A percentile compares a stretch with the other conserved stretches of the same genome.
Evolutionary conservation across 2,888 invertebrate genomes (phyloP).

Genomic region (Hirtodrosophila histrioides): DNA sequence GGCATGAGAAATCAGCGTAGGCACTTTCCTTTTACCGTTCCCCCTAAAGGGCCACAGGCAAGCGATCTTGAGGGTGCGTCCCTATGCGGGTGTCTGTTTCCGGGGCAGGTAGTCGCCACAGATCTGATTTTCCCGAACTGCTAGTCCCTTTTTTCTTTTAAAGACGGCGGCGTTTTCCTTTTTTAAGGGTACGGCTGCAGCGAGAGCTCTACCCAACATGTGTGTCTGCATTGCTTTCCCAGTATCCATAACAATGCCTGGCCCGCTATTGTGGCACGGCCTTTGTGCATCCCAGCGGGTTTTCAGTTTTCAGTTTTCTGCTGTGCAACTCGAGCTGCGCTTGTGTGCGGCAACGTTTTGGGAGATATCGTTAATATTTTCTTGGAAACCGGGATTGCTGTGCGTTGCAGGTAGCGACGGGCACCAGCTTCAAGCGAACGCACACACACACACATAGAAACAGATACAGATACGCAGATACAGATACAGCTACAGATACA

Average conservation of each 20-base stretch:
- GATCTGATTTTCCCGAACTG: conserved; percentile 58
- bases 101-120: conserved; percentile 54
- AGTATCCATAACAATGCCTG: conserved; percentile 79
- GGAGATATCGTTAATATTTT: conserved; percentile 80
- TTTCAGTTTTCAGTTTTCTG: conserved; percentile 15
- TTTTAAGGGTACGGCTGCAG: conserved; percentile 55
- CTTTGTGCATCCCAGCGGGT: conserved; percentile 74
- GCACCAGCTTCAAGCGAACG: conserved; percentile 39
- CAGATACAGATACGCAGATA: conserved; percentile 1
- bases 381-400: conserved; percentile 78
- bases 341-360: conserved; percentile 75
- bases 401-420: conserved; percentile 64
- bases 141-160: conserved; percentile 32
- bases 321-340: conserved; percentile 39
- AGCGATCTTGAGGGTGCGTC: conserved; percentile 43
- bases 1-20: conserved; percentile 54
- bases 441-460: conserved; percentile 34
- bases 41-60: not conserved
- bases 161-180: conserved; percentile 63
- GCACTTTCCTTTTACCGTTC: conserved; percentile 43
- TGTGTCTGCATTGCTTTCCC: conserved; percentile 65
- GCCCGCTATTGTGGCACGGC: conserved; percentile 72
- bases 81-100: conserved; percentile 25
- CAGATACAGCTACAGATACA: conserved; percentile 51
- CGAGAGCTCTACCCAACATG: conserved; percentile 37